These are phyloP conservation scores for Chrysocyon brachyurus DNA, from an alignment of 2,797 vertebrate genomes.

Conservation along the genomic window DNA sequence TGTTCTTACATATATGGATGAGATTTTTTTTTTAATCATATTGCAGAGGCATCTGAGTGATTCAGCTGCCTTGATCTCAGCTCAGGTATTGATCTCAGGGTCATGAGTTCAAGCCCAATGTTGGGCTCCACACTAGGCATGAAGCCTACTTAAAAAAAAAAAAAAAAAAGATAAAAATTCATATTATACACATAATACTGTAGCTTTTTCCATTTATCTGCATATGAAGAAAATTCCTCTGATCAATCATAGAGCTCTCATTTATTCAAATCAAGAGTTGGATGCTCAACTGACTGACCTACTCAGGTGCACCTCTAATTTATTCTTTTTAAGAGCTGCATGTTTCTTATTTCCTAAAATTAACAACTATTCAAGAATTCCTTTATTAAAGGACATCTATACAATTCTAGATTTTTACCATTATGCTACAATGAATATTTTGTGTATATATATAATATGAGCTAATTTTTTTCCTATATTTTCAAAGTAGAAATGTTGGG, in stretches of 20 bases:
- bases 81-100: no score
- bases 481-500: no score
- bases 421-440: background rate
- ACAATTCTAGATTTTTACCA: background rate
- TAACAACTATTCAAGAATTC: background rate
- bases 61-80: no score
- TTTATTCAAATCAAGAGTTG: no score
- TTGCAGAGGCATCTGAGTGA: no score
- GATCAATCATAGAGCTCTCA: background rate
- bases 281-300: no score
- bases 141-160: no score
- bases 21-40: background rate
- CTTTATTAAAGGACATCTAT: background rate
- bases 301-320: no score
- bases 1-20: background rate
- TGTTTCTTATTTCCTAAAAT: background rate
- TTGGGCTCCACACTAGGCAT: no score
- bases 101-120: no score
- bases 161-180: background rate
- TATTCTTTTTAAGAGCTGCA: background rate
- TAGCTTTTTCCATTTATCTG: background rate
- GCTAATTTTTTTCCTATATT: no score
- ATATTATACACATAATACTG: background rate
- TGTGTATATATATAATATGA: background rate
- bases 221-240: background rate